Evolutionary conservation across 2,113 vertebrate genomes (phyloP), one percentile per base, ranked within the genome.

Genomic region (Empidonax alnorum): DNA sequence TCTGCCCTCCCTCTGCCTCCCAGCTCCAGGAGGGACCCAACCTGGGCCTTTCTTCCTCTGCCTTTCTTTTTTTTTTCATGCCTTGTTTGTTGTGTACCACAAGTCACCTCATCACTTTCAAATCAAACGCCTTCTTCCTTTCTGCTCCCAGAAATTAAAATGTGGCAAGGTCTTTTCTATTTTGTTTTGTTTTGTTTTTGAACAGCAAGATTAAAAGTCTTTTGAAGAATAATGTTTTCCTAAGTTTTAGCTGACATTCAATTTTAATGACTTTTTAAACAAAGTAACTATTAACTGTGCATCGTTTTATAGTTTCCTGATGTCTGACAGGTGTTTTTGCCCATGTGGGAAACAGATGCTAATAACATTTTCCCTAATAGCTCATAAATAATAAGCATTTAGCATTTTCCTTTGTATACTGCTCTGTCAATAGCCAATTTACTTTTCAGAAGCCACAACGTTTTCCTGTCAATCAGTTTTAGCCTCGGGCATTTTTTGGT

Each of bases 391-490:
- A 97, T 97, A 96, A 96, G 97, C 97, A 95, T 97, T 96, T 96
- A 98, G 98, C 97, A 87, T 96, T 96, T 97, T 96, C 96, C 98
- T 98, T 98, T 98, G 98, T 98, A 96, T 97, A 96, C 78, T 68
- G 96, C 92, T 92, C 98, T 97, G 98, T 98, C 98, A 96, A 96
- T 97, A 97, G 98, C 98, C 97, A 96, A 97, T 98, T 97, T 97
- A 98, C 96, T 97, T 97, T 97, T 98, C 97, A 98, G 98, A 98
- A 98, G 97, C 96, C 82, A 94, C 98, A 98, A 98, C 98, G 97
- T 98, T 97, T 98, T 98, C 97, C 99, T 99, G 99, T 99, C 99
- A 99, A 98, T 99, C 99, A 99, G 97, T 94, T 97, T 96, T 98
- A 97, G 98, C 99, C 98, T 98, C 95, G 7, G 99, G 99, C 99